Evolutionary conservation across 2,888 invertebrate genomes (phyloP).

Genomic region (Lymantria monacha): DNA sequence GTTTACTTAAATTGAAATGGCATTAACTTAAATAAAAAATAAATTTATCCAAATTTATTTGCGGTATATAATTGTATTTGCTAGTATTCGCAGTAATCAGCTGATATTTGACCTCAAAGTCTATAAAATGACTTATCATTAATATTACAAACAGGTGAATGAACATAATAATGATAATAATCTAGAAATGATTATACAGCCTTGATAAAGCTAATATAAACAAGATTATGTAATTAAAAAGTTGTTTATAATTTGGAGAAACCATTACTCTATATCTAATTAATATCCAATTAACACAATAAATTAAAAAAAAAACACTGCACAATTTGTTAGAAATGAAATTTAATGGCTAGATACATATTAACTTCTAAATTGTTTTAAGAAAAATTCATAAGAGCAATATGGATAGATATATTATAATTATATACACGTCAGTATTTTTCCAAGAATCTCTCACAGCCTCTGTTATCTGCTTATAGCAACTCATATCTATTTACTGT

Average conservation of each 20-base stretch:
- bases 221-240: not conserved
- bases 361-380: not conserved
- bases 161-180: constrained; percentile 24
- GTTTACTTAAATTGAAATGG: not conserved
- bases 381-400: not conserved
- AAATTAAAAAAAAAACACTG: not conserved
- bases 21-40: not conserved
- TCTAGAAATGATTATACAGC: constrained; percentile 16
- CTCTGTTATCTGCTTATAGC: not conserved
- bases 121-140: not conserved
- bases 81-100: not conserved
- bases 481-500: not conserved
- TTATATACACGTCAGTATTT: not conserved
- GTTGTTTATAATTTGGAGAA: not conserved
- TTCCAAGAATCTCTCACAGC: not conserved
- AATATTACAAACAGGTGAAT: constrained; percentile 28
- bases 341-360: not conserved
- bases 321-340: not conserved
- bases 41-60: no score
- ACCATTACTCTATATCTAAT: not conserved
- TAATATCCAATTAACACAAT: not conserved
- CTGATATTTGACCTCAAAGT: not conserved
- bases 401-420: not conserved
- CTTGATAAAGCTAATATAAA: not conserved
- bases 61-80: no score